Evolutionary conservation across 2,113 vertebrate species (phyloP), one percentile per base, ranked within the genome.

Genomic region (Galeopterus variegatus): DNA sequence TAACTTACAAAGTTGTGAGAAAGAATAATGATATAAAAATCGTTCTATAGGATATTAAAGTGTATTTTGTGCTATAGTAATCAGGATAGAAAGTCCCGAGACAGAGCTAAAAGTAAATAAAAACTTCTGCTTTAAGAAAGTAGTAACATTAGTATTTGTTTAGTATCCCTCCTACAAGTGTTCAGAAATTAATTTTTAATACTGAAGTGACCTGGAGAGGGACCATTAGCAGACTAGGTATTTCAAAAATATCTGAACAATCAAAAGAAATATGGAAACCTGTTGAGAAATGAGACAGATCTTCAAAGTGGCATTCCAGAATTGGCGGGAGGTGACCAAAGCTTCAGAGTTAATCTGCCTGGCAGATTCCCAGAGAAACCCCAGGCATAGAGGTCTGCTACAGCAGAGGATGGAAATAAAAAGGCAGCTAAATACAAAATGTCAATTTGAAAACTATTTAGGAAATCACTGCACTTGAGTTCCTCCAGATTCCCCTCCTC

Each of bases 161-260:
- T 60, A 70, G 52, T 21, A 26, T 70, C 75, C 58, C 62, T 95
- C 58, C n/a, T 83, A 58, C 31, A 92, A 64, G 70, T 64, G 0
- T 19, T 41, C 26, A 67, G 19, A 83, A 93, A 77, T 90, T 93
- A 93, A 88, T 62, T 69, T 93, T 50, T 89, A 60, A 45, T 89
- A 67, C 50, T 60, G 50, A 88, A 83, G 45, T 83, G 41, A 88
- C 17, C 33, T 48, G 3, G 26, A 89, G 26, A 89, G 45, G 8
- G 31, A 45, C 18, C 31, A 13, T 28, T 26, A 45, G 19, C 72
- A 95, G 67, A 75, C 26, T 65, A 75, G 36, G 12, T 83, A 67
- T 94, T 76, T 75, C 8, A 28, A 83, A 67, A 76, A 56, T 89
- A 89, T n/a, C 28, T 75, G 77, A 88, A 81, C 72, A 18, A 52